Evolutionary conservation across 2,797 vertebrate genomes (phyloP).

Genomic region (Girardinus metallicus): DNA sequence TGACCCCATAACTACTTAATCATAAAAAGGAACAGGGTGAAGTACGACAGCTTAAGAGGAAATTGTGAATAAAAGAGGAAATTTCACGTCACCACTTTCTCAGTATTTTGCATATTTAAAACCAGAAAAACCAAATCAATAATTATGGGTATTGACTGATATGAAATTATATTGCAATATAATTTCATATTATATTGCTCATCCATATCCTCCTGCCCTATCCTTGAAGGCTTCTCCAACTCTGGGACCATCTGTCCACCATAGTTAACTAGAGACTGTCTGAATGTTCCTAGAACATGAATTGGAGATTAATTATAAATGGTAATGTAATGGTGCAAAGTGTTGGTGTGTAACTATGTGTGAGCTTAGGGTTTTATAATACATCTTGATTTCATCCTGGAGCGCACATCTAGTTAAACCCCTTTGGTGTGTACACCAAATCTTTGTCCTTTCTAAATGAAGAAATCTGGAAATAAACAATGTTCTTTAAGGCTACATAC

Average conservation of each 20-base stretch:
- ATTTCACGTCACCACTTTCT: too few relatives aligned
- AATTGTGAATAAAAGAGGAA: too few relatives aligned
- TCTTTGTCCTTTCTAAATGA: conserved; percentile 15
- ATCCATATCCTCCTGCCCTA: not conserved
- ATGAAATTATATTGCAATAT: too few relatives aligned
- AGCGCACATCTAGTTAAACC: conserved; percentile 33
- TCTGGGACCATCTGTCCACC: conserved; percentile 51
- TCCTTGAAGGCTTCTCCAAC: conserved; percentile 33
- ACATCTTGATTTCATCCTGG: not conserved
- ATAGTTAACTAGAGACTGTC: conserved; percentile 51
- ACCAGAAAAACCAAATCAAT: too few relatives aligned
- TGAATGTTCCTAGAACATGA: conserved; percentile 34
- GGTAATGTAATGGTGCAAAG: not conserved
- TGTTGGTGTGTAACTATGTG: not conserved
- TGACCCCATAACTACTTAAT: too few relatives aligned
- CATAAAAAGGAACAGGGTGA: too few relatives aligned
- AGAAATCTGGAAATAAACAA: conserved; percentile 19
- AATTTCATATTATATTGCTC: too few relatives aligned
- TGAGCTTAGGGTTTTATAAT: not conserved
- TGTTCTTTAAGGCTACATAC: conserved; percentile 29
- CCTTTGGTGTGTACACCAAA: conserved; percentile 14
- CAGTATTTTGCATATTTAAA: too few relatives aligned
- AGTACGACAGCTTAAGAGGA: too few relatives aligned
- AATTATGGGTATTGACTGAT: too few relatives aligned
- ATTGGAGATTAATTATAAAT: conserved; percentile 24